Evolutionary conservation across 2,113 vertebrate species (phyloP).

Genomic region (Bungarus multicinctus): DNA sequence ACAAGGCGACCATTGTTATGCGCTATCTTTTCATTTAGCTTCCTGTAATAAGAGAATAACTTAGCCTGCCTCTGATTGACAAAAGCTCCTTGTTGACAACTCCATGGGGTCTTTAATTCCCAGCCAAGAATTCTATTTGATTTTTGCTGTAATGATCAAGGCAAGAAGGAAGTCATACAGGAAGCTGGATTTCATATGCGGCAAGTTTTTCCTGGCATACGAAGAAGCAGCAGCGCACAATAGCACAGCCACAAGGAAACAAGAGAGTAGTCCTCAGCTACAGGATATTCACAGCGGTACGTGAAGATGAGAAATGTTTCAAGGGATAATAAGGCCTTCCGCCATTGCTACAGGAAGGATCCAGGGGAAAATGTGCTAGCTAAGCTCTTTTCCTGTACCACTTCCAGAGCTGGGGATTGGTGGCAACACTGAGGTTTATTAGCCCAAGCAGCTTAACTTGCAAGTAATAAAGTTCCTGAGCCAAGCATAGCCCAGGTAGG

Average conservation of each 20-base stretch:
- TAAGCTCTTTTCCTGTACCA: conserved; percentile 29
- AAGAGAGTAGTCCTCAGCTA: not conserved
- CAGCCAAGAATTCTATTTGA: not conserved
- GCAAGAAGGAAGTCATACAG: not conserved
- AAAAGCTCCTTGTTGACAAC: not conserved
- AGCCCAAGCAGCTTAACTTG: conserved; percentile 53
- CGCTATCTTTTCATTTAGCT: not conserved
- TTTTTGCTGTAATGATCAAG: not conserved
- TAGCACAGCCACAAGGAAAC: not conserved
- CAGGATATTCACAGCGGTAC: not conserved
- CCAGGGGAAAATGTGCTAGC: not conserved
- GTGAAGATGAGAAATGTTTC: not conserved
- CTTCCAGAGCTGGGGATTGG: conserved; percentile 60
- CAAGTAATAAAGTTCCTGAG: conserved; percentile 36
- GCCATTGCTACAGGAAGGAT: not conserved
- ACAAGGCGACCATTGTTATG: not conserved
- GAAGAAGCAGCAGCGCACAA: not conserved
- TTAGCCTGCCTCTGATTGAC: not conserved
- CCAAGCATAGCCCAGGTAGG: accelerated
- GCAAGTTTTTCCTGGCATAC: not conserved
- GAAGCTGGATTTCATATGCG: not conserved
- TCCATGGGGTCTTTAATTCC: not conserved
- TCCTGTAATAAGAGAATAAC: not conserved
- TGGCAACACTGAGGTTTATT: conserved; percentile 53
- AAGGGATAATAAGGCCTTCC: not conserved